A percentile compares a stretch with the other conserved stretches of the same genome.
These are phyloP conservation scores for Lithophane socia DNA, from an alignment of 2,888 invertebrate species.

Conservation along the genomic window DNA sequence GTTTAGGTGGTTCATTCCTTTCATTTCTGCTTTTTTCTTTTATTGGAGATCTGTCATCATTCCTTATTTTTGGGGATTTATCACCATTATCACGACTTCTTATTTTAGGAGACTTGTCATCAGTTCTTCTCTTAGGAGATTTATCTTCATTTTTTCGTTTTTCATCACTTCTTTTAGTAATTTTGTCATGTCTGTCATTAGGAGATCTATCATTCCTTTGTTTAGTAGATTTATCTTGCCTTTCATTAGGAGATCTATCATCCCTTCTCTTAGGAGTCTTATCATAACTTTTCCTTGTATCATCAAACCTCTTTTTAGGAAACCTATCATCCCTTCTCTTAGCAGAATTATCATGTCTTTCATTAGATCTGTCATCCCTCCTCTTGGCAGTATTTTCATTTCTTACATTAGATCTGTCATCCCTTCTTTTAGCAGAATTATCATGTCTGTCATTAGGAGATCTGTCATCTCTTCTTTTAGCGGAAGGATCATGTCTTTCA, in stretches of 20 bases:
- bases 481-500: no score
- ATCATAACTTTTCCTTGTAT: slow-evolving; percentile 31
- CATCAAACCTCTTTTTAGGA: slow-evolving; percentile 23
- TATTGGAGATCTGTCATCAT: slow-evolving; percentile 43
- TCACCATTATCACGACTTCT: slow-evolving; percentile 51
- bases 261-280: slow-evolving; percentile 8
- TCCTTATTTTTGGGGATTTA: slow-evolving; percentile 38
- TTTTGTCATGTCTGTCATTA: not conserved
- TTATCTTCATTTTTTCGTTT: slow-evolving; percentile 43
- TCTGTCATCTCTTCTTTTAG: not conserved
- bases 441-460: not conserved
- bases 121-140: slow-evolving; percentile 47
- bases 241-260: slow-evolving; percentile 19
- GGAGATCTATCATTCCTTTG: slow-evolving; percentile 9
- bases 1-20: slow-evolving; percentile 66
- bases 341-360: slow-evolving; percentile 42
- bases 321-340: slow-evolving; percentile 59
- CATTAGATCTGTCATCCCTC: slow-evolving; percentile 30
- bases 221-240: slow-evolving; percentile 6
- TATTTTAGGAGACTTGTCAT: slow-evolving; percentile 59
- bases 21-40: slow-evolving; percentile 55
- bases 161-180: slow-evolving; percentile 12
- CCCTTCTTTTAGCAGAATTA: slow-evolving; percentile 2
- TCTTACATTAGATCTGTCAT: slow-evolving; percentile 22
- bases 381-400: not conserved